Base-by-base conservation (phyloP, 1,140 invertebrate species). In the Sesamia nonagrioides region DNA sequence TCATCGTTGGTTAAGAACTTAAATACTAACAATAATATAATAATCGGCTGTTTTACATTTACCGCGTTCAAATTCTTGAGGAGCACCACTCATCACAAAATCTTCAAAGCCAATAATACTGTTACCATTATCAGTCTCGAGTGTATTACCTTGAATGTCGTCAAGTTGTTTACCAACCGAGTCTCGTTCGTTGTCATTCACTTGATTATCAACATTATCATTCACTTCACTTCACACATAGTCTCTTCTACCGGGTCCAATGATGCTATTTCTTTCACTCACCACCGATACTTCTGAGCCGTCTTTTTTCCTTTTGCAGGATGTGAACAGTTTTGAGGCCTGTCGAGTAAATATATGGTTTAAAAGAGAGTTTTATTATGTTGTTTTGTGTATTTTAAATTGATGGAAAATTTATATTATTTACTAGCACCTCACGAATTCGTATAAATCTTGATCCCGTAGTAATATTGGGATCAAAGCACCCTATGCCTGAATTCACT, bases 251-350 rank as follows among this genome's bases (percentile, higher is more conserved):
- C 92, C 91, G 42, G 85, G 72, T 5, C 89, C 85, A 56, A 89
- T 87, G 68, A 92, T 89, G 80, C 88, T 92, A 72, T 91, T 92
- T 58, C 89, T 88, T 85, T 93, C 92, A 91, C 91, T 94, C 78
- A 93, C 92, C 3, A 92, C 92, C 13, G 89, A 92, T 37, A 91
- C 86, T 83, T 94, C 92, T 33, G 92, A 93, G 9, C 90, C 90
- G 82, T 92, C 82, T 50, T 77, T 91, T 91, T 89, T 93, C 76
- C 91, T 88, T 86, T 86, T 84, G 75, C 92, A 94, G 11, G 73
- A 58, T 60, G 77, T 81, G 85, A 89, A 94, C 40, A 94, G 54
- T 80, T 88, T 89, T 76, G 92, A 94, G 35, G 87, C 80, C 92
- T 94, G 86, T 82, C 52, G 61, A 81, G 80, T 81, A 85, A 48